phyloP scores from a whole-genome alignment of 1,140 invertebrate genomes.

The Magallana angulata region DNA sequence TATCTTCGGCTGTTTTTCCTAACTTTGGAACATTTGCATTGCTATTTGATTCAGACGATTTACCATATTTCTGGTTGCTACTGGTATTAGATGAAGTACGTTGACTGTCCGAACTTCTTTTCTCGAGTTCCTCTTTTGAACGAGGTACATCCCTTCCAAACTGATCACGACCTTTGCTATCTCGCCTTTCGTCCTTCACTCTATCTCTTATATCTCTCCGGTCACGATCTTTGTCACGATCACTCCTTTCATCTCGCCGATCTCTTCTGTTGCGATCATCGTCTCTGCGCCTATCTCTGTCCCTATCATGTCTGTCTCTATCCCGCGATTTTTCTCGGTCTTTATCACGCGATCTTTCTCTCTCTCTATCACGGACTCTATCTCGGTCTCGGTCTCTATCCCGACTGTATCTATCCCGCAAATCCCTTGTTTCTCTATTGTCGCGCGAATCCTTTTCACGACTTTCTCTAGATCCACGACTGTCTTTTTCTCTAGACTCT shows the following conservation, averaged over 20 bases:
- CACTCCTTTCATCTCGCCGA: constrained; percentile 34
- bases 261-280: constrained; percentile 41
- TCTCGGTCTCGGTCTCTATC: constrained; percentile 52
- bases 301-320: constrained; percentile 58
- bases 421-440: neutral
- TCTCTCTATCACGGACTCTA: constrained; percentile 44
- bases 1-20: neutral
- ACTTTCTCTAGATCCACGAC: constrained; percentile 32
- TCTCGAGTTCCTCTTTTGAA: constrained; percentile 37
- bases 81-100: constrained; percentile 5
- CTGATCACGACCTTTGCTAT: constrained; percentile 38
- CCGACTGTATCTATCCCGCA: constrained; percentile 44
- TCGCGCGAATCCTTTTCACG: constrained; percentile 11
- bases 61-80: neutral
- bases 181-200: constrained; percentile 30
- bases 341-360: constrained; percentile 41
- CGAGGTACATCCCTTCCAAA: constrained; percentile 39
- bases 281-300: constrained; percentile 58
- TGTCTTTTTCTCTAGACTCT: constrained; percentile 41
- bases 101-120: constrained; percentile 24
- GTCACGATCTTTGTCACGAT: constrained; percentile 46
- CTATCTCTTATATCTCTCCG: constrained; percentile 33
- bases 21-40: neutral
- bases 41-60: neutral
- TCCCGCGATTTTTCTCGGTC: constrained; percentile 57